Conservation (phyloP, 2,113 vertebrate genomes). For the Notechis scutatus region DNA sequence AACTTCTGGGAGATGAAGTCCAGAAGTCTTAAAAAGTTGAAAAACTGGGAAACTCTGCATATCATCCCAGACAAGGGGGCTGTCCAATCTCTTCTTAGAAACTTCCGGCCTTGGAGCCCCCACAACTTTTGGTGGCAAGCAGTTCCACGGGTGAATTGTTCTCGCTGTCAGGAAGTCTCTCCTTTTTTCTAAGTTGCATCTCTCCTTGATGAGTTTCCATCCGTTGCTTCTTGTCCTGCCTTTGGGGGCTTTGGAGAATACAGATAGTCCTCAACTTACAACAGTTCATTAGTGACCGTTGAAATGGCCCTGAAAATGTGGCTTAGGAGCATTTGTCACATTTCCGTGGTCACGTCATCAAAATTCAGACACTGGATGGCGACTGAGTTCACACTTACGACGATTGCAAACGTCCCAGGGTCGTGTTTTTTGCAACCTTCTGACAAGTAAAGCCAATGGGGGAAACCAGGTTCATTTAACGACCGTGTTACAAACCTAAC, state of each 20-base stretch:
- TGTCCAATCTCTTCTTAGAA: background rate
- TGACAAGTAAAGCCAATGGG: background rate
- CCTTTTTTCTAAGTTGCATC: background rate
- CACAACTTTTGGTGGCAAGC: background rate
- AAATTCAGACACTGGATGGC: background rate
- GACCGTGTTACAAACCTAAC: background rate
- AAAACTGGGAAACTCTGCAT: too few relatives aligned
- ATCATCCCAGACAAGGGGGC: too few relatives aligned
- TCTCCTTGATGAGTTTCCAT: background rate
- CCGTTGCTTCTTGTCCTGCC: background rate
- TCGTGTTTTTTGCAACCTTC: background rate
- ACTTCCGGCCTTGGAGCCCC: too few relatives aligned
- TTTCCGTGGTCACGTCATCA: background rate
- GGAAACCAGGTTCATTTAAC: background rate
- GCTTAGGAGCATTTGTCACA: too few relatives aligned
- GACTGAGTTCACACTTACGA: background rate
- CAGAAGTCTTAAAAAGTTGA: too few relatives aligned
- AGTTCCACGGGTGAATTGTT: background rate
- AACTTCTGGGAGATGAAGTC: too few relatives aligned
- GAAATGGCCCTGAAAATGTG: background rate
- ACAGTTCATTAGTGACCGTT: background rate
- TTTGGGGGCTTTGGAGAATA: background rate
- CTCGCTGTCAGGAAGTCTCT: background rate
- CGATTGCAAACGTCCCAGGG: rapidly evolving
- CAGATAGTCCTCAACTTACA: too few relatives aligned